Base-by-base conservation (phyloP, 2,888 invertebrate species). In the Orchesella flavescens region DNA sequence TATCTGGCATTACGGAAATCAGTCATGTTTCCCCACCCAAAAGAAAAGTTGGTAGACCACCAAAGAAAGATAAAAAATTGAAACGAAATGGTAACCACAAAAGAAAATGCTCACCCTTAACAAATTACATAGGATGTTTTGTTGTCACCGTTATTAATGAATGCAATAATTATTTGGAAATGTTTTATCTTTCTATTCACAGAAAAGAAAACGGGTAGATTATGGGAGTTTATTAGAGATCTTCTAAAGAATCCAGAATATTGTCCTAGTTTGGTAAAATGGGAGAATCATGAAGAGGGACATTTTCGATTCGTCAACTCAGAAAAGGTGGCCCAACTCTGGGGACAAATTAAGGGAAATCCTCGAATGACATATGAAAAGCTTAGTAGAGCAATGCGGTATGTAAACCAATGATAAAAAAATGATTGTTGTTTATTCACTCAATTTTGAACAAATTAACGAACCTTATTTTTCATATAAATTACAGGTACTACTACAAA, bases 361-460 rank as follows among this genome's bases (percentile, higher is more conserved):
- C 93, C 93, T 71, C 94, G 94, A 89, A 97, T 97, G 97, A 96
- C 95, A 59, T 97, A 96, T 89, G 97, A 97, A 90, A 97, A 97
- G 91, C 93, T 97, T 89, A 96, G 96, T 90, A 91, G 97, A 86
- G 97, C 97, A 17, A 95, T 97, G 94, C 93, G 94, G 94, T 94
- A 90, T 89, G 89, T 71, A 15, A 53, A 57, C 17, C n/a, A n/a
- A n/a, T n/a, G n/a, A n/a, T n/a, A n/a, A n/a, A n/a, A n/a, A n/a
- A n/a, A n/a, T n/a, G n/a, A n/a, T n/a, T n/a, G n/a, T n/a, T n/a
- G n/a, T n/a, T n/a, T n/a, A n/a, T n/a, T n/a, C n/a, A n/a, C n/a
- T n/a, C n/a, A n/a, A n/a, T n/a, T n/a, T n/a, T n/a, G n/a, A n/a
- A n/a, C n/a, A n/a, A n/a, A n/a, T n/a, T n/a, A n/a, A n/a, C n/a